These are phyloP conservation scores for Chamaea fasciata DNA, from an alignment of 2,113 vertebrate genomes.

Conservation along the genomic window DNA sequence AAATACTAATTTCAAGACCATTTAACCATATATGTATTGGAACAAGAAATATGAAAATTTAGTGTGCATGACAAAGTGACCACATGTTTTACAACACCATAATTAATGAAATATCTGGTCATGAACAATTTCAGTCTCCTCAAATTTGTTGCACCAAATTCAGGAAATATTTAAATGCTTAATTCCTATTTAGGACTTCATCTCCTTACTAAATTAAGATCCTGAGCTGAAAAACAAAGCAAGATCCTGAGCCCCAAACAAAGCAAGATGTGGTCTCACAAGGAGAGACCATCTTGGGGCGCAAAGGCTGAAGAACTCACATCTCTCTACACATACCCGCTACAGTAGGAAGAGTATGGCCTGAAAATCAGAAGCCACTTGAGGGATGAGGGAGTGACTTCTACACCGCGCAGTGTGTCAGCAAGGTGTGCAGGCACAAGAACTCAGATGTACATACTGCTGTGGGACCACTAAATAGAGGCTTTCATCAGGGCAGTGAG, in stretches of 20 bases:
- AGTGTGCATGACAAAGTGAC: background rate
- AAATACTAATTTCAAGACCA: background rate
- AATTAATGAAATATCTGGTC: background rate
- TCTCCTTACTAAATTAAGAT: background rate
- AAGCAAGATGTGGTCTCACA: background rate
- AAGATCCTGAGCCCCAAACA: background rate
- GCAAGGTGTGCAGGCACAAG: background rate
- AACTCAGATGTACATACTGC: background rate
- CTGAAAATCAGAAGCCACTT: background rate
- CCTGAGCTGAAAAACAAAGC: background rate
- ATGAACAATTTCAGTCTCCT: background rate
- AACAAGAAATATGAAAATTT: background rate
- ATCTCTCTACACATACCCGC: background rate
- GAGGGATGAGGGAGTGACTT: background rate
- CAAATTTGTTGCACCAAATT: background rate
- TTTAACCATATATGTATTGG: background rate
- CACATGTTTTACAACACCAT: background rate
- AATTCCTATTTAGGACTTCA: background rate
- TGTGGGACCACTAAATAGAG: background rate
- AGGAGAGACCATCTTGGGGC: background rate
- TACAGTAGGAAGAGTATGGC: background rate
- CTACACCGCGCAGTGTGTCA: rapidly evolving
- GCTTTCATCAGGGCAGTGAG: background rate
- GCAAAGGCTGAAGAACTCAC: background rate
- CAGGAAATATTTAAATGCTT: background rate